Conservation (phyloP, 2,888 invertebrate species). For the Eupithecia inturbata region DNA sequence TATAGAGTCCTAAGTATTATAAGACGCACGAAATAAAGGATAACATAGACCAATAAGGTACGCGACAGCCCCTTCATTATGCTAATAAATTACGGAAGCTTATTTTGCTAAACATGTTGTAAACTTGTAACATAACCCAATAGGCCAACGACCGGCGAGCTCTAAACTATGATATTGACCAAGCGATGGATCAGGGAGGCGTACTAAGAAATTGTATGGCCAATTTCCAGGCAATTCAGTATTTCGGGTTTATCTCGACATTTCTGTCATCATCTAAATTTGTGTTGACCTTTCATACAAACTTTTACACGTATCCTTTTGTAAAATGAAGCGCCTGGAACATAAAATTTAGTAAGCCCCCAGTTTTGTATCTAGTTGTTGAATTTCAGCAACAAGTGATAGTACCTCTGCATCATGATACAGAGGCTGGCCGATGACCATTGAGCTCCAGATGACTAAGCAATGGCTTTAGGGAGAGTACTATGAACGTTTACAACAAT, state of each 20-base stretch:
- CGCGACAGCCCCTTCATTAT: neutral
- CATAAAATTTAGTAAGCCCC: neutral
- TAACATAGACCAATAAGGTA: neutral
- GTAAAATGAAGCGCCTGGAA: neutral
- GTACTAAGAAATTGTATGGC: neutral
- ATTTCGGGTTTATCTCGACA: neutral
- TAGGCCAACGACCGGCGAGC: neutral
- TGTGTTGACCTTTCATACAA: neutral
- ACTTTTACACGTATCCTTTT: neutral
- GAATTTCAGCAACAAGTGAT: conserved; percentile 94
- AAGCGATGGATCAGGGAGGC: neutral
- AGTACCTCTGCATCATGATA: conserved; percentile 97
- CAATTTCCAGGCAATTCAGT: neutral
- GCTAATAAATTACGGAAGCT: neutral
- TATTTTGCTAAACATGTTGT: neutral
- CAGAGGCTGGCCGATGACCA: conserved; percentile 86
- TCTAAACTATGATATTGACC: neutral
- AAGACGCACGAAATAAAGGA: neutral
- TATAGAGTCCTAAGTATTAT: neutral
- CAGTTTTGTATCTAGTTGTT: conserved; percentile 11
- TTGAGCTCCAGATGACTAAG: neutral
- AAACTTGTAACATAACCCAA: neutral
- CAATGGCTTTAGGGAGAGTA: neutral
- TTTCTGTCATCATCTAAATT: neutral
- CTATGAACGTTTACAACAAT: neutral